Evolutionary conservation across 2,113 vertebrate genomes (phyloP).

Genomic region (Geococcyx californianus): DNA sequence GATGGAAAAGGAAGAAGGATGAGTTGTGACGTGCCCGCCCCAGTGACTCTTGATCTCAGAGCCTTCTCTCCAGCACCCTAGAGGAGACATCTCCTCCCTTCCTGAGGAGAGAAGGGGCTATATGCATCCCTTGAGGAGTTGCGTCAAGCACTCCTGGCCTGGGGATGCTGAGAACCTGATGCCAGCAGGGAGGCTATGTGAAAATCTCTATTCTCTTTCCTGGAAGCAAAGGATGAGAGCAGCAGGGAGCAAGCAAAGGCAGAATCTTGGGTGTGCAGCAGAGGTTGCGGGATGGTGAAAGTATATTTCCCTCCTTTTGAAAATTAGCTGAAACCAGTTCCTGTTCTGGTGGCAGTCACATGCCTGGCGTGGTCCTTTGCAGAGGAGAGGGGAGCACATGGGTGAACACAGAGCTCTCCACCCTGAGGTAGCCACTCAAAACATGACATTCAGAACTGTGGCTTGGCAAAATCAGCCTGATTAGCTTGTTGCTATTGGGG

Average conservation of each 20-base stretch:
- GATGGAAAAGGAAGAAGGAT: constrained; percentile 19
- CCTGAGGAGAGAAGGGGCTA: background rate
- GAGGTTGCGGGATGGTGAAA: background rate
- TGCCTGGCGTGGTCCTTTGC: background rate
- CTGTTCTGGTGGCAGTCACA: background rate
- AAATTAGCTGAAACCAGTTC: background rate
- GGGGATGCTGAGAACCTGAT: background rate
- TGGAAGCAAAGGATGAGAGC: background rate
- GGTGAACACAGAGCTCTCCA: background rate
- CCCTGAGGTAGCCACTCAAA: background rate
- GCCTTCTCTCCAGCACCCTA: background rate
- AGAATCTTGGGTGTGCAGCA: background rate
- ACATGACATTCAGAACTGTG: background rate
- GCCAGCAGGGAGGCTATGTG: constrained; percentile 12
- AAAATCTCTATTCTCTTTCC: background rate
- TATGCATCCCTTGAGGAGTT: background rate
- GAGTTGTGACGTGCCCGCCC: background rate
- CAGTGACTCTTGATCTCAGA: constrained; percentile 20
- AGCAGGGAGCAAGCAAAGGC: background rate
- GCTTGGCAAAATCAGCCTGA: background rate
- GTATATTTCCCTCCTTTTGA: background rate
- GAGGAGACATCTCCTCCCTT: constrained; percentile 32
- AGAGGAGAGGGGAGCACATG: background rate
- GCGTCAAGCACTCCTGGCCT: background rate
- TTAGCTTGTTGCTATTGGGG: background rate